These are phyloP conservation scores for Albula goreensis DNA, from an alignment of 2,113 vertebrate genomes.

Conservation along the genomic window DNA sequence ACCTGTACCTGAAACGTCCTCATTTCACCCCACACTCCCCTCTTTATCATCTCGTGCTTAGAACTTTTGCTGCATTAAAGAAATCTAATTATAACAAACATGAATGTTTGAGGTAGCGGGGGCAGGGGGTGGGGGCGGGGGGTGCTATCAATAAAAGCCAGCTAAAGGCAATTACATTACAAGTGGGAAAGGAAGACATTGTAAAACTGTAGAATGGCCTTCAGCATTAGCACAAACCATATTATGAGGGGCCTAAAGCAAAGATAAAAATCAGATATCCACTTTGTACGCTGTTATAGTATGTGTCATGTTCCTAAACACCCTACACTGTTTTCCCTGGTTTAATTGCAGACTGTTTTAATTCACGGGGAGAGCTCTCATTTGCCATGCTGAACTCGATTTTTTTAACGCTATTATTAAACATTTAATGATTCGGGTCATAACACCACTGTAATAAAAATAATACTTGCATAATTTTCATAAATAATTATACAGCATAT, in stretches of 20 bases:
- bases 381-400: background rate
- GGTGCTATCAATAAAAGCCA: background rate
- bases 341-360: background rate
- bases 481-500: background rate
- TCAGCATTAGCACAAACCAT: background rate
- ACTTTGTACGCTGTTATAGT: background rate
- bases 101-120: background rate
- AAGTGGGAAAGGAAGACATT: conserved; percentile 2
- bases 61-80: conserved; percentile 16
- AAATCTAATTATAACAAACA: conserved; percentile 31
- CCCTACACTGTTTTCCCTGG: background rate
- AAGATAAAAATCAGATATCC: background rate
- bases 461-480: background rate
- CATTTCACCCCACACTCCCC: background rate
- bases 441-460: background rate
- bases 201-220: background rate
- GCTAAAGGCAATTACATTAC: background rate
- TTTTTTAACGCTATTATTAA: background rate
- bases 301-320: background rate
- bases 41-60: background rate
- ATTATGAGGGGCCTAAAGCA: background rate
- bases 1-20: too few relatives aligned
- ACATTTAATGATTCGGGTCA: background rate
- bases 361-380: background rate
- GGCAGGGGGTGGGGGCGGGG: background rate